Conservation (phyloP, 2,888 invertebrate genomes). For the Athalia rosae region DNA sequence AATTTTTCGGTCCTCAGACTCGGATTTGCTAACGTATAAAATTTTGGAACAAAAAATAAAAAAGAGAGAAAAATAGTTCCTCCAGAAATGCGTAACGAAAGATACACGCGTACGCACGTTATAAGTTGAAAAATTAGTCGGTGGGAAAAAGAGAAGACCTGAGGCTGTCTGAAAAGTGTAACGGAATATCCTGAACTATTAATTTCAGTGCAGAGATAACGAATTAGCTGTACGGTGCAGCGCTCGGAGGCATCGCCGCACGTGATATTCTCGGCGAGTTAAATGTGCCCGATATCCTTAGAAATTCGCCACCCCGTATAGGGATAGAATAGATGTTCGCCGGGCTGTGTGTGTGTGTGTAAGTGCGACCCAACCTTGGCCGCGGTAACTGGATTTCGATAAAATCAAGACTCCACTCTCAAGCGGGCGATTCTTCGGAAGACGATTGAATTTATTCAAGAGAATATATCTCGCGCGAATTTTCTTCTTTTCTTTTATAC, state of each 20-base stretch:
- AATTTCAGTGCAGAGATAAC: not conserved
- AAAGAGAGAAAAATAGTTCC: no score
- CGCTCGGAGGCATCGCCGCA: no score
- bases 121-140: not conserved
- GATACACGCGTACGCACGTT: no score
- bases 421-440: constrained; percentile 26
- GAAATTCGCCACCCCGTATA: constrained; percentile 19
- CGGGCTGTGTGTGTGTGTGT: not conserved
- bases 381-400: constrained; percentile 40
- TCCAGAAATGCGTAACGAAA: no score
- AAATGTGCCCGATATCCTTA: not conserved
- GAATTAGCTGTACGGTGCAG: no score
- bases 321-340: not conserved
- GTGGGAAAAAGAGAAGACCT: not conserved
- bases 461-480: constrained; percentile 20
- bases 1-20: not conserved
- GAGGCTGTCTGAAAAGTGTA: not conserved
- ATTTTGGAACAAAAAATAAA: no score
- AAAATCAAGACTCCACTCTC: constrained; percentile 34
- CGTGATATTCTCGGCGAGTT: not conserved
- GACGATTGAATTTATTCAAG: constrained; percentile 43
- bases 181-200: not conserved
- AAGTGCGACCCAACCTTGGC: constrained; percentile 38
- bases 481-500: constrained; percentile 13
- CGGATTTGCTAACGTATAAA: no score